phyloP scores from a whole-genome alignment of 1,140 invertebrate species.

The Epicauta chinensis region DNA sequence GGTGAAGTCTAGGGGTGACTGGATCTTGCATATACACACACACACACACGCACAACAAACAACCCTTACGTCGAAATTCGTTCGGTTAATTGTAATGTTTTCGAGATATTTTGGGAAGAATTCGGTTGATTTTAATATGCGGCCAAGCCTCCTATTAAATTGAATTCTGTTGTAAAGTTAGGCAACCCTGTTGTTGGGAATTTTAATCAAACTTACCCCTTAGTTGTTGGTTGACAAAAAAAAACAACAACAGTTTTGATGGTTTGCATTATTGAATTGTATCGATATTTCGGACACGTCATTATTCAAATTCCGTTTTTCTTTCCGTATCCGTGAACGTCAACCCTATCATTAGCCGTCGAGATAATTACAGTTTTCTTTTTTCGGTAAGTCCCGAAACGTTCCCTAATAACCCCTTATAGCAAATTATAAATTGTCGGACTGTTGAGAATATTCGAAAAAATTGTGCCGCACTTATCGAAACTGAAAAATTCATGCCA shows the following conservation, averaged over 20 bases:
- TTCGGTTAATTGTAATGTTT: no score
- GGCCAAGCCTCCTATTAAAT: constrained; percentile 14
- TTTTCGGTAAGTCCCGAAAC: no score
- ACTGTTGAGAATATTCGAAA: no score
- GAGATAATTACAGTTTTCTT: no score
- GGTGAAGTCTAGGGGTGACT: constrained; percentile 34
- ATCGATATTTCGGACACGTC: constrained; percentile 9
- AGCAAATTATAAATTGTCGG: no score
- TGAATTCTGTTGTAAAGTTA: constrained; percentile 22
- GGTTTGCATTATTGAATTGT: constrained; percentile 25
- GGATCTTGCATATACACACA: constrained; percentile 21
- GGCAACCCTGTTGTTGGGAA: constrained; percentile 20
- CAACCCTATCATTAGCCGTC: background rate
- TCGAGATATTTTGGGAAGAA: no score
- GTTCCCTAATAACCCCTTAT: no score
- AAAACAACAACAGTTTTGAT: constrained; percentile 20
- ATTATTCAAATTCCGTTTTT: background rate
- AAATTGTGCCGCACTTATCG: no score
- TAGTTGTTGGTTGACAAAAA: constrained; percentile 23
- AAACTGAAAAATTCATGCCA: no score
- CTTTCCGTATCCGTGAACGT: background rate
- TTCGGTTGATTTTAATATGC: constrained; percentile 7
- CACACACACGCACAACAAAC: background rate
- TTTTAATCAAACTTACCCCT: constrained; percentile 37
- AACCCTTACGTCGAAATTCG: background rate